Conservation (phyloP, 2,797 vertebrate genomes). For the Podargus strigoides region DNA sequence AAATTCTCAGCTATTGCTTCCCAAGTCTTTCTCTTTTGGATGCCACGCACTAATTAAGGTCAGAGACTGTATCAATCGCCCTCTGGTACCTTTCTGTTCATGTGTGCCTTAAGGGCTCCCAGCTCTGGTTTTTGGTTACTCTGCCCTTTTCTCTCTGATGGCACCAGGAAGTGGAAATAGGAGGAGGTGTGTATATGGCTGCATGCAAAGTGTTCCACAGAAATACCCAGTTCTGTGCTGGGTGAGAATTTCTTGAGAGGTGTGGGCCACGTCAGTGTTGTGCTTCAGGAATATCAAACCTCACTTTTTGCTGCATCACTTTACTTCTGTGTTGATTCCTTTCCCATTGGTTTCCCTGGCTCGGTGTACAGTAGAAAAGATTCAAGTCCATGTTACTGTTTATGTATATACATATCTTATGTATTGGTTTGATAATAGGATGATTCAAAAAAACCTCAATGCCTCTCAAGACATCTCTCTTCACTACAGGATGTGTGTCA, state of each 20-base stretch:
- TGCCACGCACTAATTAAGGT: fast-evolving
- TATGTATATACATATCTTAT: fast-evolving
- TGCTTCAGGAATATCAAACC: neutral
- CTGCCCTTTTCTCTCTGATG: neutral
- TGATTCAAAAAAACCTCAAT: neutral
- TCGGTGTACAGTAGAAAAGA: neutral
- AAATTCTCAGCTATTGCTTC: neutral
- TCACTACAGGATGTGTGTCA: neutral
- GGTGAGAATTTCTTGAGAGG: neutral
- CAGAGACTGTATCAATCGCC: neutral
- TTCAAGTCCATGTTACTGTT: fast-evolving
- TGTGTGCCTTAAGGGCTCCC: neutral
- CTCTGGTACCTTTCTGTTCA: neutral
- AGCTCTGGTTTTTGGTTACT: neutral
- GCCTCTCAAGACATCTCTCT: neutral
- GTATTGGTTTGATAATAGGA: neutral
- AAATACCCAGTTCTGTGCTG: neutral
- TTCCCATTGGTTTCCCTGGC: neutral
- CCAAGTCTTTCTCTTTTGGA: neutral
- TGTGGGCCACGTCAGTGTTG: fast-evolving
- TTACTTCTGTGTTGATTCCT: neutral
- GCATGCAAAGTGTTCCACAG: neutral
- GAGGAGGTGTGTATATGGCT: neutral
- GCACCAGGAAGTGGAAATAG: neutral
- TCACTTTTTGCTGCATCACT: fast-evolving